Percentiles rank a stretch among this genome's conserved stretches.
Conservation (phyloP, 1,140 invertebrate genomes). For the Pygmarrhopalites habei region DNA sequence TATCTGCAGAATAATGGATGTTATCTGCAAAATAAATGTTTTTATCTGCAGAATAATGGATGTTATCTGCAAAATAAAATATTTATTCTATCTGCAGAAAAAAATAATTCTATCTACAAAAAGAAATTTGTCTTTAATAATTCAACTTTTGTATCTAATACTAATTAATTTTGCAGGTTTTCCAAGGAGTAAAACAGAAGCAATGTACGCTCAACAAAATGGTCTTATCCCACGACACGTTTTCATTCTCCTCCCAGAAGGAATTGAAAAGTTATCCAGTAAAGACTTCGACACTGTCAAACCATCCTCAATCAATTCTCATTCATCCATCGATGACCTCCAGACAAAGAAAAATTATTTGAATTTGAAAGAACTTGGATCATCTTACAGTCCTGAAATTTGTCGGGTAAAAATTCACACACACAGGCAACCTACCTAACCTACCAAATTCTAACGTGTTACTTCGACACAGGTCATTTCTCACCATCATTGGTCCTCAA, state of each 20-base stretch:
- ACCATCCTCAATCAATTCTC: neutral
- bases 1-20: too few species aligned
- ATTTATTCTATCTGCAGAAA: too few species aligned
- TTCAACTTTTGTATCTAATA: neutral
- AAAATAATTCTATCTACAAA: too few species aligned
- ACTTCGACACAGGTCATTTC: slow-evolving; percentile 12
- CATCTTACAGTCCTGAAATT: slow-evolving; percentile 19
- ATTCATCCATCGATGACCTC: neutral
- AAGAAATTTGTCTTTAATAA: neutral
- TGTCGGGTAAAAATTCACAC: slow-evolving; percentile 22
- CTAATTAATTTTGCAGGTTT: slow-evolving; percentile 19
- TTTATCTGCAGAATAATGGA: too few species aligned
- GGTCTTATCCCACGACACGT: slow-evolving; percentile 29
- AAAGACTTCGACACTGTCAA: too few species aligned
- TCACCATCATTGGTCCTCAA: slow-evolving; percentile 19
- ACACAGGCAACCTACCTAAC: too few species aligned
- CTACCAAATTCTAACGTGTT: too few species aligned
- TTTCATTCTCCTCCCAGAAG: slow-evolving; percentile 27
- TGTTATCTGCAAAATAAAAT: too few species aligned
- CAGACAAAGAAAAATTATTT: slow-evolving; percentile 10
- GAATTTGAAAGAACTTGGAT: slow-evolving; percentile 13
- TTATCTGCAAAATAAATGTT: too few species aligned
- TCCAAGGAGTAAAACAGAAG: slow-evolving; percentile 24
- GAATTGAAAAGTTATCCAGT: neutral
- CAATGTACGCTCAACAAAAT: slow-evolving; percentile 20